Base-by-base conservation (phyloP, 2,113 vertebrate genomes). In the Albula goreensis region DNA sequence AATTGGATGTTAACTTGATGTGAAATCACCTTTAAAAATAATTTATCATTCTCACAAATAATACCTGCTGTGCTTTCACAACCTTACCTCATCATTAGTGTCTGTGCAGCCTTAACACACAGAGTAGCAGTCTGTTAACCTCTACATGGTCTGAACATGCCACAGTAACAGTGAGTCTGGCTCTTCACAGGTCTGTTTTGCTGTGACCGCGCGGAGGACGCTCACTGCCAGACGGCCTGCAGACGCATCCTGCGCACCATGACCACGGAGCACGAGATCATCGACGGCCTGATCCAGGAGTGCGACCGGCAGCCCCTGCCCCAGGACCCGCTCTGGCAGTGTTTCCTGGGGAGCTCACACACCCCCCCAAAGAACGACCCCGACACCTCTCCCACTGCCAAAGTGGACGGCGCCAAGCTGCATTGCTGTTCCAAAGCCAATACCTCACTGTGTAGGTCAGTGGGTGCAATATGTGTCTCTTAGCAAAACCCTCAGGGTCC, bases 401-500 rank as follows among this genome's bases (percentile, higher is more conserved):
- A 98, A 92, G 97, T 99, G 0, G 98, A 99, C 95, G 96, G 97
- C 17, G 98, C 98, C 87, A 99, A 99, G 91, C 94, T 99, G 89
- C 98, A 99, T 91, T 99, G 98, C 92, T 99, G 98, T 94, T 96
- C 97, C 83, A 99, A 99, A 94, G 98, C 98, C 74, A 99, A 99
- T 93, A 98, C 98, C 51, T 97, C 98, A 63, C 93, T 92, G 0
- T 99, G 98, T 95, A 97, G 98, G 98, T 99, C 88, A 90, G 95
- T 95, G 74, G 48, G 19, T 31, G 12, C 31, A 41, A 41, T 41
- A 41, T 41, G 31, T 41, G 31, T 41, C 31, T 41, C 31, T 41
- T 41, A 41, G 31, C 31, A 41, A 41, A 41, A 41, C 31, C 31
- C 31, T 41, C 31, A 41, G 31, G 31, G 1, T 41, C 31, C 31